Percentiles rank a stretch among this genome's conserved stretches.
phyloP scores from a whole-genome alignment of 64 coral and sea anemone species.

The Dendrophyllia cribrosa region DNA sequence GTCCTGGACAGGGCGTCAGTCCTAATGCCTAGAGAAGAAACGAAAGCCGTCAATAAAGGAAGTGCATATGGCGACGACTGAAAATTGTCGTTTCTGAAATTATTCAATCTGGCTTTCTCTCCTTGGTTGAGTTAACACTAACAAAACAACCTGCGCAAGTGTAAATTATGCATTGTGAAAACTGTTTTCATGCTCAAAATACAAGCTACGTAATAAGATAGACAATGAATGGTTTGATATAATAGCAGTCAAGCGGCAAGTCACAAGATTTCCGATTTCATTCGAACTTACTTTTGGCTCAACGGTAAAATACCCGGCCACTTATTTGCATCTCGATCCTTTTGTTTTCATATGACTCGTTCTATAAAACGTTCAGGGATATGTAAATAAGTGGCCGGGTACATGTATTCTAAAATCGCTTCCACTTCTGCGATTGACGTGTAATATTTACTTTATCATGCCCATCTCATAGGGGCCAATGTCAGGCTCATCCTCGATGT shows the following conservation, averaged over 20 bases:
- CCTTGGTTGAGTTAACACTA: background rate
- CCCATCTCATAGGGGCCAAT: too few relatives aligned
- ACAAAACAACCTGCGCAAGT: conserved; percentile 1
- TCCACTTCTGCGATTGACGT: too few relatives aligned
- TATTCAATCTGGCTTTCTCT: background rate
- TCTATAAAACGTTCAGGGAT: too few relatives aligned
- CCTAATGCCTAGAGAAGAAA: background rate
- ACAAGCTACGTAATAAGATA: conserved; percentile 17
- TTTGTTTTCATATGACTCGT: too few relatives aligned
- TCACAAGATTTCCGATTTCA: background rate
- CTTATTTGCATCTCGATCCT: too few relatives aligned
- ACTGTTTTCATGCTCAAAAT: conserved; percentile 17
- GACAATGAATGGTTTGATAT: background rate
- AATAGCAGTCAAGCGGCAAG: background rate
- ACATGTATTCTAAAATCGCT: too few relatives aligned
- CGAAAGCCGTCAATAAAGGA: background rate
- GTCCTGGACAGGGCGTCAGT: too few relatives aligned
- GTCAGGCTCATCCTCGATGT: too few relatives aligned
- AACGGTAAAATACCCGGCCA: too few relatives aligned
- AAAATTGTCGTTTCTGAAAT: background rate
- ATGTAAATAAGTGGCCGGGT: too few relatives aligned
- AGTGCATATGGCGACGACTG: background rate
- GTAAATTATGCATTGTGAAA: conserved; percentile 30
- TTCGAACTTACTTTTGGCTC: background rate
- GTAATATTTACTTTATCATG: too few relatives aligned